phyloP scores from a whole-genome alignment of 2,888 invertebrate genomes.

The Resseliella maxima region DNA sequence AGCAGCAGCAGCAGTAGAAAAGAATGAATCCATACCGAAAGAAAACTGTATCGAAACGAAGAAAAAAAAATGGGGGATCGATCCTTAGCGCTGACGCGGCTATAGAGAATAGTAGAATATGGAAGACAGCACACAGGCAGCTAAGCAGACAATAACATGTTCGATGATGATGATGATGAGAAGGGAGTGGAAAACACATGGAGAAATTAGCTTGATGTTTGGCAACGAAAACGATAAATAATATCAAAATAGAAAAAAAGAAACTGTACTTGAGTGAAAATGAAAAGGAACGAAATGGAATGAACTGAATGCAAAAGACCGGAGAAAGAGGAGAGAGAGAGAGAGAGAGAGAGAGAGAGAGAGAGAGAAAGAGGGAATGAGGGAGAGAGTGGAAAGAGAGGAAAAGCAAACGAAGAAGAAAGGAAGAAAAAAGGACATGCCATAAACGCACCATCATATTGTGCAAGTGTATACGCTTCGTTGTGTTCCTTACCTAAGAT shows the following conservation, averaged over 20 bases:
- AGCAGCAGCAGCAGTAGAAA: not conserved
- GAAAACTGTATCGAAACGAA: conserved; percentile 19
- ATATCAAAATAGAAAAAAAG: conserved; percentile 41
- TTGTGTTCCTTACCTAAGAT: conserved; percentile 20
- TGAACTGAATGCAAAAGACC: too few relatives aligned
- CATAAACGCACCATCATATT: conserved; percentile 51
- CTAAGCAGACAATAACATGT: conserved; percentile 20
- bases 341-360: not conserved
- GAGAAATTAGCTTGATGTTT: conserved; percentile 50
- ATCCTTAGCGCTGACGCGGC: conserved; percentile 38
- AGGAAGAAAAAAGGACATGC: not conserved
- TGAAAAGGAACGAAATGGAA: not conserved
- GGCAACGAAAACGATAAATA: conserved; percentile 53
- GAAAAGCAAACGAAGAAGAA: not conserved
- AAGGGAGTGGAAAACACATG: conserved; percentile 53
- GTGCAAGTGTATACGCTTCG: conserved; percentile 48
- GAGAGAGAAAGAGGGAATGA: not conserved
- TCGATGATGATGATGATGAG: conserved; percentile 11
- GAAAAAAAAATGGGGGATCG: conserved; percentile 6
- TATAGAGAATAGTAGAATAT: not conserved
- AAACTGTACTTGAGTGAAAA: conserved; percentile 44
- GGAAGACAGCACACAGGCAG: not conserved
- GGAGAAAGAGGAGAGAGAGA: not conserved
- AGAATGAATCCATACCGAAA: not conserved
- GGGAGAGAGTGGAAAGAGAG: not conserved